These are phyloP conservation scores for Agriotes lineatus DNA, from an alignment of 2,888 invertebrate genomes.

Conservation along the genomic window DNA sequence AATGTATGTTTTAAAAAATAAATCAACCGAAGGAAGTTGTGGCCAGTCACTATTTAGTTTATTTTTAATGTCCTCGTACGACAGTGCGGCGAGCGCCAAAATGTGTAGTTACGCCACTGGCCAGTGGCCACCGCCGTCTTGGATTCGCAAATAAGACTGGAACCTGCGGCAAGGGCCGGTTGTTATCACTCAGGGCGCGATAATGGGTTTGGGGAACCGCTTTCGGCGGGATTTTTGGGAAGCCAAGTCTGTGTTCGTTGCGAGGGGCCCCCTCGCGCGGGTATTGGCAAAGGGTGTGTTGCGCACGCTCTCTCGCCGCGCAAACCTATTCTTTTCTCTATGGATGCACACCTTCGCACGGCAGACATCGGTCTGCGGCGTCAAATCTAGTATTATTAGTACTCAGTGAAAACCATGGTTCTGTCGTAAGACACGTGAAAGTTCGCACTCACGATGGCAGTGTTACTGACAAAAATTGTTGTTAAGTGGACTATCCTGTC, in stretches of 20 bases:
- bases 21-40: too few relatives aligned
- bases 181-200: background rate
- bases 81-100: too few relatives aligned
- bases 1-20: too few relatives aligned
- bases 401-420: slow-evolving; percentile 52
- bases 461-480: slow-evolving; percentile 52
- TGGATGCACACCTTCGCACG: slow-evolving; percentile 55
- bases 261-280: slow-evolving; percentile 25
- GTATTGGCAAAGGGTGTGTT: slow-evolving; percentile 54
- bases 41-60: too few relatives aligned
- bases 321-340: slow-evolving; percentile 51
- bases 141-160: background rate
- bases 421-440: slow-evolving; percentile 57
- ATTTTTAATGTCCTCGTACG: too few relatives aligned
- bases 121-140: too few relatives aligned
- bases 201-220: background rate
- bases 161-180: background rate
- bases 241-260: slow-evolving; percentile 27
- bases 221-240: slow-evolving; percentile 16
- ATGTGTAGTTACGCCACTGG: too few relatives aligned
- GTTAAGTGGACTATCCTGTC: slow-evolving; percentile 55
- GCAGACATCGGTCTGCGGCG: slow-evolving; percentile 56
- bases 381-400: slow-evolving; percentile 48
- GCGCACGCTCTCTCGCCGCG: slow-evolving; percentile 52
- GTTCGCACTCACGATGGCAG: slow-evolving; percentile 51